phyloP scores from a whole-genome alignment of 2,797 vertebrate species.

The Melanotaenia pygmaea region DNA sequence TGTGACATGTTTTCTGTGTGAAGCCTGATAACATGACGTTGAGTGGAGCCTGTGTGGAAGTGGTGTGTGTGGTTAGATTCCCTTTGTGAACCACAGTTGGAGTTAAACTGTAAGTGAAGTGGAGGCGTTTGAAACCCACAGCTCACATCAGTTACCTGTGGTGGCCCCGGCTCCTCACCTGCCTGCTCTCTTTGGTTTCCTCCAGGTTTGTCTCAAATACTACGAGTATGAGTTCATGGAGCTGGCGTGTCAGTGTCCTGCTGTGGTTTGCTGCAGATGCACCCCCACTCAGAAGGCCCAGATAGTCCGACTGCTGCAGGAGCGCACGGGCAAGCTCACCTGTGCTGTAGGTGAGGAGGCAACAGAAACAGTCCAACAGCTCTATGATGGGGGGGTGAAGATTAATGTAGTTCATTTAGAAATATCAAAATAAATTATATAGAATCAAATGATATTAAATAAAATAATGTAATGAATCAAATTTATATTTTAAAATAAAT shows the following conservation, averaged over 20 bases:
- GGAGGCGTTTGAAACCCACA: slow-evolving; percentile 18
- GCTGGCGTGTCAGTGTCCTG: slow-evolving; percentile 95
- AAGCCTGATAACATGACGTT: slow-evolving; percentile 38
- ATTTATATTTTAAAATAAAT: too few species aligned
- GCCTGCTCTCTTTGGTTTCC: slow-evolving; percentile 1
- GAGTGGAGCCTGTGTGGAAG: slow-evolving; percentile 49
- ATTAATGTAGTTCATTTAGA: too few species aligned
- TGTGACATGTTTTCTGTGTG: slow-evolving; percentile 34
- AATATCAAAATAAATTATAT: too few species aligned
- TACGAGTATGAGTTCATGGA: slow-evolving; percentile 99
- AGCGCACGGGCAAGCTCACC: slow-evolving; percentile 94
- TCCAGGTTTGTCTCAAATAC: slow-evolving; percentile 93
- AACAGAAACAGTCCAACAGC: neutral
- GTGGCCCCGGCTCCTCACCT: slow-evolving; percentile 16
- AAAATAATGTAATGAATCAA: too few species aligned
- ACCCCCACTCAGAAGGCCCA: slow-evolving; percentile 97
- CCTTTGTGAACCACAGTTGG: slow-evolving; percentile 32
- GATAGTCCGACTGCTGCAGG: slow-evolving; percentile 95
- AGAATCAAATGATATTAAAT: too few species aligned
- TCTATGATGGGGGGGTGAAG: too few species aligned
- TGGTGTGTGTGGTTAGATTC: slow-evolving; percentile 68
- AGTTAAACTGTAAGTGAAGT: slow-evolving; percentile 53
- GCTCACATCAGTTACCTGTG: slow-evolving; percentile 38
- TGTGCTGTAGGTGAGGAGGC: slow-evolving; percentile 91
- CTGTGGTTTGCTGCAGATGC: slow-evolving; percentile 95